Conservation (phyloP, 2,113 vertebrate species). For the Diphyllodes magnificus region DNA sequence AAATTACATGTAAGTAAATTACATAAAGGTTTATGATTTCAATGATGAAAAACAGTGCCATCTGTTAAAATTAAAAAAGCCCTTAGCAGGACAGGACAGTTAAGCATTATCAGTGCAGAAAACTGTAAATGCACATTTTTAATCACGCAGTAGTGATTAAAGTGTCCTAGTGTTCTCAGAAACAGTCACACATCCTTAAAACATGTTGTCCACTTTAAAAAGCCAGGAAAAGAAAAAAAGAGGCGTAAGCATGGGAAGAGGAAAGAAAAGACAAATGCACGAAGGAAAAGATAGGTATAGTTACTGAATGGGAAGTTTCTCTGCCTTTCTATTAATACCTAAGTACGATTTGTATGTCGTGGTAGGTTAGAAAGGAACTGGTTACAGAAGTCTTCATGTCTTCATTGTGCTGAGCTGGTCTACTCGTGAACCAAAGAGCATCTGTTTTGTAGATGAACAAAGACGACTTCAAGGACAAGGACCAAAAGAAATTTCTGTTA, state of each 20-base stretch:
- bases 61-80: conserved; percentile 41
- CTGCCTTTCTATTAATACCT: neutral
- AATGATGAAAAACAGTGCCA: conserved; percentile 12
- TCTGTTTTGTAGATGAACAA: neutral
- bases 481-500: neutral
- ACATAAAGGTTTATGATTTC: conserved; percentile 11
- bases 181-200: neutral
- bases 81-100: neutral
- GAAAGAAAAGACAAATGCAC: neutral
- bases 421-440: neutral
- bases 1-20: conserved; percentile 38
- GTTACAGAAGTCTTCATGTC: neutral
- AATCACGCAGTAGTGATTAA: neutral
- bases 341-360: neutral
- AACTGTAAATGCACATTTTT: conserved; percentile 14
- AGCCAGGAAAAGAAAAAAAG: neutral
- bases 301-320: neutral
- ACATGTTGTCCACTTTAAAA: neutral
- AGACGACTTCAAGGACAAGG: conserved; percentile 6
- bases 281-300: neutral
- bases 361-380: neutral
- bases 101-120: neutral
- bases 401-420: neutral
- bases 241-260: neutral
- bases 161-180: neutral